These are phyloP conservation scores for Plectrocnemia conspersa DNA, from an alignment of 1,140 invertebrate species.

Conservation along the genomic window DNA sequence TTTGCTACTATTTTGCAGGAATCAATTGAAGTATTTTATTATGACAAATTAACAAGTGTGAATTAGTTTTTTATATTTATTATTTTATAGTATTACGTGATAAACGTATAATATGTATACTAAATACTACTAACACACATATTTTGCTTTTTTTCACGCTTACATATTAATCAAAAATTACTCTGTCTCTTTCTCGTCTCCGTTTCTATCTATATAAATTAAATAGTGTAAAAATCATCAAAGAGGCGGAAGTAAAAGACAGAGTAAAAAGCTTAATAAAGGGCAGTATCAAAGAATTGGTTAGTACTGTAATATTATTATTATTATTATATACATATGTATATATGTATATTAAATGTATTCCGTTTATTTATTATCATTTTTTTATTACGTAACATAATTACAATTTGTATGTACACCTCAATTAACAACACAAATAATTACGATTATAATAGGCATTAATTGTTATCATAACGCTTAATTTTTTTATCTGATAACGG, in stretches of 20 bases:
- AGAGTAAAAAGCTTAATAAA: constrained; percentile 52
- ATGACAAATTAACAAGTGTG: too few species aligned
- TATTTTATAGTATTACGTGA: not conserved
- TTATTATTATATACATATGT: not conserved
- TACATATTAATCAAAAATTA: constrained; percentile 37
- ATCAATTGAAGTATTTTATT: too few species aligned
- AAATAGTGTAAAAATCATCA: constrained; percentile 54
- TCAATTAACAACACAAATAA: constrained; percentile 2
- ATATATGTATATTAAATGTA: too few species aligned
- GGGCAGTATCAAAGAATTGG: constrained; percentile 78
- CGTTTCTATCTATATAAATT: not conserved
- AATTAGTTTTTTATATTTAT: too few species aligned
- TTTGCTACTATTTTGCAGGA: too few species aligned
- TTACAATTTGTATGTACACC: not conserved
- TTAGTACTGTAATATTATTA: constrained; percentile 54
- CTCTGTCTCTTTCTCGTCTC: constrained; percentile 47
- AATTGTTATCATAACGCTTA: too few species aligned
- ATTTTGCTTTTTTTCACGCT: constrained; percentile 46
- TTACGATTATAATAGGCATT: too few species aligned
- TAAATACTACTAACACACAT: constrained; percentile 29
- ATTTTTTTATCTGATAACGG: too few species aligned
- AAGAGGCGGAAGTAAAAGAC: constrained; percentile 32
- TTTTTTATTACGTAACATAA: not conserved
- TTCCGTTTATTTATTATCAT: not conserved
- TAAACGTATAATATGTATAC: not conserved